Base-by-base conservation (phyloP, 2,797 vertebrate species). In the Sebastes trivittatus region DNA sequence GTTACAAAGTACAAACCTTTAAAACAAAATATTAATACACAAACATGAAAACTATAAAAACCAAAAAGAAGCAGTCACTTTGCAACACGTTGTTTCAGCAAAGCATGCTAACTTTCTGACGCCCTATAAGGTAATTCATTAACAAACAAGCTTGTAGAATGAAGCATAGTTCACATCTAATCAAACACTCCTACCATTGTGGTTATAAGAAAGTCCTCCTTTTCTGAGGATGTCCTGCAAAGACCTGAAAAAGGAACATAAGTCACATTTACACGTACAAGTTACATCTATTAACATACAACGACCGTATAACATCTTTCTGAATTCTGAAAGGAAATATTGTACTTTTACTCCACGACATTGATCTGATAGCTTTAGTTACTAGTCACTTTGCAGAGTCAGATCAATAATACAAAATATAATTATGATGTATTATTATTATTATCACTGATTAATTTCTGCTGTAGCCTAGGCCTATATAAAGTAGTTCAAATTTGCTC, bases 141-240 rank as follows among this genome's bases (percentile, higher is more conserved):
- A 7, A 59, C 34, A 72, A 29, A 29, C 42, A n/a, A 27, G 9
- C 5, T 7, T 52, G 59, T 4, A 32, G 6, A 27, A 6, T 23
- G 27, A 61, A 77, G 46, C n/a, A 52, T 13, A 20, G 1, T 49
- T 10, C 2, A n/a, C 23, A 69, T 66, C 7, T 5, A 77, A 58
- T 20, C 10, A 38, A 67, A 36, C 34, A 62, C 11, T 75, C 95
- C 83, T 95, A 99, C 98, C 98, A 99, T 98, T 20, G 97, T 99
- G 60, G 96, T 97, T 89, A 99, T 92, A 7, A 99, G 95, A 54
- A 96, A 94, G 83, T 98, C 97, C 9, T 97, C 97, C 77, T 97
- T 97, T 80, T 96, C 98, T 87, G 94, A 93, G 78, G 94, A 95
- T 0, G 78, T 65, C 87, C 90, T 94, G 69, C 94, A 95, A 70